Base-by-base conservation (phyloP, 2,888 invertebrate genomes). In the Lamellibrachia columna region DNA sequence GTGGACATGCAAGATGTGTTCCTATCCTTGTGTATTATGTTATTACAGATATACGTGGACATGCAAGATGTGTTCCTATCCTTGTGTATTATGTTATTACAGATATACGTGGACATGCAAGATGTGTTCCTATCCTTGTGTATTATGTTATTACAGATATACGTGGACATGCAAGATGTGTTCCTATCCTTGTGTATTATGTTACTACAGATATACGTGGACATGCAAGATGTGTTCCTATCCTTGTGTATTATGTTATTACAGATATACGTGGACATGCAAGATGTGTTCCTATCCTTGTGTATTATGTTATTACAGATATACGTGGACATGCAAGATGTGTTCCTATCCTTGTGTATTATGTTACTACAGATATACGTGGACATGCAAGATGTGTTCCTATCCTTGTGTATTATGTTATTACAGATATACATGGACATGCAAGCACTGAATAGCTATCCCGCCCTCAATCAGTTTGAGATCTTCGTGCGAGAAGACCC, bases 401-500 rank as follows among this genome's bases (percentile, higher is more conserved):
- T 40, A 40, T 40, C 40, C 40, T 40, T 40, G 40, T 40, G 40
- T 40, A 40, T 40, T 40, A 40, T n/a, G 9, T 55, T 75, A 53
- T n/a, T n/a, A 15, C 75, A 60, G 53, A 40, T 7, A 28, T 11
- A 52, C 52, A 91, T 95, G 52, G 58, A 93, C 58, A 93, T 95
- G 92, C 90, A 93, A 52, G 93, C 93, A 22, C 93, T 92, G 40
- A 93, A 92, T 1, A 60, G 91, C 3, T 92, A 93, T 60, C 92
- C 94, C 7, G 93, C 94, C 8, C 92, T 95, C 91, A 93, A 94
- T 58, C 94, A 95, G 92, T 91, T 95, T 8, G 94, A 95, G 92
- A 92, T 95, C 4, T 94, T 94, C 92, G 94, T 95, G 15, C 91
- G 94, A 53, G 95, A 95, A 92, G 95, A 95, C 91, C 95, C 95